These are phyloP conservation scores for Pachyseris speciosa DNA, from an alignment of 64 coral and sea anemone species.

Conservation along the genomic window DNA sequence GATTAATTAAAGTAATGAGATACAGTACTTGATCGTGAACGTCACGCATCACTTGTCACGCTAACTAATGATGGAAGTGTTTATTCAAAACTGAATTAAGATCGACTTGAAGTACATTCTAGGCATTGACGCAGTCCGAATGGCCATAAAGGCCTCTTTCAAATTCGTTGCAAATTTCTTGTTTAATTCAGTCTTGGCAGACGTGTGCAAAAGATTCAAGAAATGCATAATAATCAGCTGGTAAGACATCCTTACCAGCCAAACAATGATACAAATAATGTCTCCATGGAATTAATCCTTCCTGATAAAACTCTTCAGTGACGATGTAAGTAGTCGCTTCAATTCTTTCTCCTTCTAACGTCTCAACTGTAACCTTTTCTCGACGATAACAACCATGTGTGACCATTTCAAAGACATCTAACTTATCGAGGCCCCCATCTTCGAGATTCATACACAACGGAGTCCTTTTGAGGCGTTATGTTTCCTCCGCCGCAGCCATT, in stretches of 20 bases:
- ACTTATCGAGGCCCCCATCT: conserved; percentile 72
- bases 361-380: conserved; percentile 60
- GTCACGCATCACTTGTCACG: too few relatives aligned
- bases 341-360: neutral
- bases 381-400: conserved; percentile 64
- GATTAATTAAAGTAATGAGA: too few relatives aligned
- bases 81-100: too few relatives aligned
- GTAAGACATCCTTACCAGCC: conserved; percentile 71
- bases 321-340: conserved; percentile 70
- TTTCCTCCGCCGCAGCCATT: conserved; percentile 52
- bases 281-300: conserved; percentile 57
- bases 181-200: neutral
- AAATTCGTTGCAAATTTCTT: too few relatives aligned
- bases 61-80: too few relatives aligned
- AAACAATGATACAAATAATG: conserved; percentile 79
- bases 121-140: too few relatives aligned
- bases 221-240: conserved; percentile 57
- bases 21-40: too few relatives aligned
- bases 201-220: conserved; percentile 67
- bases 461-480: conserved; percentile 34
- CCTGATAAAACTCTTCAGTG: conserved; percentile 37
- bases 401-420: conserved; percentile 82
- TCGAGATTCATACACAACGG: conserved; percentile 72
- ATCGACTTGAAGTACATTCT: too few relatives aligned
- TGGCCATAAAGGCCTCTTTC: too few relatives aligned